Conservation (phyloP, 2,797 vertebrate species). For the Artibeus lituratus region DNA sequence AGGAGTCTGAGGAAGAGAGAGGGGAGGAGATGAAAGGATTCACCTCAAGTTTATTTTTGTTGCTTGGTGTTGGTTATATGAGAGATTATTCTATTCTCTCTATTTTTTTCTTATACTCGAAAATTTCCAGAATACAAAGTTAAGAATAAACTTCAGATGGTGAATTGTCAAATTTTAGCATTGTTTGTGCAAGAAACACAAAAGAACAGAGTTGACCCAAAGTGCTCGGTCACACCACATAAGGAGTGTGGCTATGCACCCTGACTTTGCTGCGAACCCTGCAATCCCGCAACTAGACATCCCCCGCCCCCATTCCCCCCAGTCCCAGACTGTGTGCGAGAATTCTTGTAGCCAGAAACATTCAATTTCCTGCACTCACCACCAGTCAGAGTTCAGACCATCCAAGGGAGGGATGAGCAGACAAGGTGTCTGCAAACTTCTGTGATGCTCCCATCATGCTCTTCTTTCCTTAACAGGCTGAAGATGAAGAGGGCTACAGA, state of each 20-base stretch:
- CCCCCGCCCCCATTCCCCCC: fast-evolving
- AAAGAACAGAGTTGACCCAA: not conserved
- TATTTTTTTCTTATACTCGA: not conserved
- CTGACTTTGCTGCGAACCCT: not conserved
- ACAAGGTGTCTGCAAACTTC: not conserved
- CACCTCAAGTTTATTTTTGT: not conserved
- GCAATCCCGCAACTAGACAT: fast-evolving
- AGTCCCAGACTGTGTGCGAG: fast-evolving
- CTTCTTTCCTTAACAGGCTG: conserved; percentile 85
- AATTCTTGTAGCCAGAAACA: fast-evolving
- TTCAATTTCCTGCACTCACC: fast-evolving
- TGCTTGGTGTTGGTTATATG: not conserved
- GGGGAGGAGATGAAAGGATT: not conserved
- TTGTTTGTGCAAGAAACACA: not conserved
- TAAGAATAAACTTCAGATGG: not conserved
- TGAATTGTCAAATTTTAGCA: not conserved
- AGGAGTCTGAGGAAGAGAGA: not conserved
- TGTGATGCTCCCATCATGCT: not conserved
- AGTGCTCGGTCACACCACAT: not conserved
- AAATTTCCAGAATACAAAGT: not conserved
- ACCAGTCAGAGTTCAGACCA: not conserved
- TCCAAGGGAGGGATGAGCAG: not conserved
- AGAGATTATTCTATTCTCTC: not conserved
- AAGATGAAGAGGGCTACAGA: conserved; percentile 97
- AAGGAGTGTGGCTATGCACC: not conserved